Base-by-base conservation (phyloP, 2,888 invertebrate genomes). In the Hyposoter dolosus region DNA sequence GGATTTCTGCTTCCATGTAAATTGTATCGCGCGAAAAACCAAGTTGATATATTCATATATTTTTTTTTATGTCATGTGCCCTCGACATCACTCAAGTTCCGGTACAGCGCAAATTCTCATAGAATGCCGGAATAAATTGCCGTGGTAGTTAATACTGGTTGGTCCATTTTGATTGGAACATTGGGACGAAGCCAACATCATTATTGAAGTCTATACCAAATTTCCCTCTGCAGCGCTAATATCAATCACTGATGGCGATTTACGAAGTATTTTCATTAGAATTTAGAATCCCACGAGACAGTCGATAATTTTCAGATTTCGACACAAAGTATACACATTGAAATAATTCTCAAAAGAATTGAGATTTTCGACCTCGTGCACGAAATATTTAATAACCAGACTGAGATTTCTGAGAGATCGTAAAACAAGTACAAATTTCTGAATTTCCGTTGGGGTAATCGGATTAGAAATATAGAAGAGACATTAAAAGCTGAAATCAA, bases 401-500 rank as follows among this genome's bases (percentile, higher is more conserved):
- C 28, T 28, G 12, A 28, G 15, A 60, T 60, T 5, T 15, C 4
- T 19, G 43, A 68, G 43, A 7, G 28, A 17, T 9, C 17, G 9
- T 60, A 28, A 35, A 45, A 17, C 23, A 45, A 28, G 23, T 23
- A 45, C 15, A 47, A 47, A 28, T 45, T 56, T 77, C n/a, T n/a
- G 28, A 47, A 69, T 76, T 65, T 47, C 79, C 75, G 32, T 17
- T 53, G 63, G 40, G 45, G 47, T 74, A 79, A 79, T 79, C n/a
- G 23, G 35, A 69, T 65, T 65, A 35, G n/a, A 65, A 72, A 35
- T 40, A 75, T 32, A 35, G 19, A 40, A 63, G 53, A 23, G 50
- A 71, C 53, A 40, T 63, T 74, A 63, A 79, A 69, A 79, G 75
- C 63, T 53, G n/a, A 85, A 79, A 82, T 85, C 65, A 71, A 75